phyloP scores from a whole-genome alignment of 2,888 invertebrate species.

The Dendrolimus pini region DNA sequence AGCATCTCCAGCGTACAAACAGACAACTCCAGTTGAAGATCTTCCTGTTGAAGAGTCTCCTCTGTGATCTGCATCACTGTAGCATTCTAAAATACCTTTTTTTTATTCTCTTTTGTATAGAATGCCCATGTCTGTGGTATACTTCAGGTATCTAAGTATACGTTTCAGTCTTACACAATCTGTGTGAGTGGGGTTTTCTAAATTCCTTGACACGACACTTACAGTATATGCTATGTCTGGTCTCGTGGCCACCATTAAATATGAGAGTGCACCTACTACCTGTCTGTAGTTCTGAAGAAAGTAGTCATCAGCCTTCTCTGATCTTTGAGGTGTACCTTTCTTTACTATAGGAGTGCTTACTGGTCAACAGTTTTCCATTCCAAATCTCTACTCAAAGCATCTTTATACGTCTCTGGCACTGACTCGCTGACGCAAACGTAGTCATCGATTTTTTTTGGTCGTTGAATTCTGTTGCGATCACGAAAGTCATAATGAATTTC shows the following conservation, averaged over 20 bases:
- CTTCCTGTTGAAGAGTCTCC: constrained; percentile 4
- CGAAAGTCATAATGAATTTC: no score
- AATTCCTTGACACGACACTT: constrained; percentile 2
- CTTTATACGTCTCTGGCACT: neutral
- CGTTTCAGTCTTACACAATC: constrained; percentile 5
- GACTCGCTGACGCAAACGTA: neutral
- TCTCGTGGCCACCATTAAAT: no score
- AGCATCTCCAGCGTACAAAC: neutral
- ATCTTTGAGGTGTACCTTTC: no score
- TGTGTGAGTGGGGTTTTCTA: no score
- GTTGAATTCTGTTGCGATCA: neutral
- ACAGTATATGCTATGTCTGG: no score
- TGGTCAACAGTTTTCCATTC: no score
- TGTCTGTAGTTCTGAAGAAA: constrained; percentile 4
- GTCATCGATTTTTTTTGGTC: neutral
- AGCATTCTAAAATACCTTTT: constrained; percentile 1
- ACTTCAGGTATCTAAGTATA: constrained; percentile 4
- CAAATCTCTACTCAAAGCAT: neutral
- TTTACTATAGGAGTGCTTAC: no score
- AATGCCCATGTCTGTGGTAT: constrained; percentile 2
- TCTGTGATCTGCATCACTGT: constrained; percentile 7
- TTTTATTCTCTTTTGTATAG: neutral
- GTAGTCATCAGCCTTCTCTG: neutral
- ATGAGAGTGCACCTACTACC: no score
- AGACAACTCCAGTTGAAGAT: constrained; percentile 4